These are phyloP conservation scores for Chrysomela aeneicollis DNA, from an alignment of 2,888 invertebrate species.

Conservation along the genomic window DNA sequence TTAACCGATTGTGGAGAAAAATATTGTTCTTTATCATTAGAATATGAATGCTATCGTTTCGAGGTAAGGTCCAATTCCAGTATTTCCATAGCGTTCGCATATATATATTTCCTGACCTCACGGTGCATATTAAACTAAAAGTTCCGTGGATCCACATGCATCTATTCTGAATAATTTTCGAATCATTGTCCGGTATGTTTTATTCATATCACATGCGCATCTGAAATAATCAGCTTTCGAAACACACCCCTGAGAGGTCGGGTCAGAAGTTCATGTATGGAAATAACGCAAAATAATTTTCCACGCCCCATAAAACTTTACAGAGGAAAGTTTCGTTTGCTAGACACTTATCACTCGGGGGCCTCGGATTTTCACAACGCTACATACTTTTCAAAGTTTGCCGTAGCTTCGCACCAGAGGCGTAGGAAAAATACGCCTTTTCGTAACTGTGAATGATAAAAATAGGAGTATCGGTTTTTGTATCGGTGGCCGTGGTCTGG, in stretches of 20 bases:
- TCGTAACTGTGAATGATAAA: no score
- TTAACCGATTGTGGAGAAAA: no score
- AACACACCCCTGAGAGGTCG: conserved; percentile 7
- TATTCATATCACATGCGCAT: conserved; percentile 7
- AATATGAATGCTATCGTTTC: no score
- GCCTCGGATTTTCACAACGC: conserved; percentile 24
- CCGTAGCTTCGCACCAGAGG: neutral
- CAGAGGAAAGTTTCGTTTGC: conserved; percentile 24
- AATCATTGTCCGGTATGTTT: conserved; percentile 3
- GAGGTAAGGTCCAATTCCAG: no score
- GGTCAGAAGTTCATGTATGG: conserved; percentile 23
- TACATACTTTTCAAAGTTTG: conserved; percentile 24
- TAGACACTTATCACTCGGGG: conserved; percentile 27
- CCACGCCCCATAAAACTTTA: conserved; percentile 25
- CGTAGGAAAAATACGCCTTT: neutral
- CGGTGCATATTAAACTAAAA: neutral
- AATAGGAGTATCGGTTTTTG: no score
- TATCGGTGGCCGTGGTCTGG: no score
- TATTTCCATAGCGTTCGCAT: neutral
- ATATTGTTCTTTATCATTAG: no score
- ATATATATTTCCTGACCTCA: neutral
- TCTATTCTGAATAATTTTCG: conserved; percentile 3
- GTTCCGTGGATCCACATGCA: neutral
- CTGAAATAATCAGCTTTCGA: conserved; percentile 16
- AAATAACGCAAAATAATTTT: conserved; percentile 25